Evolutionary conservation across 2,888 invertebrate genomes (phyloP).

Genomic region (Agrypnus murinus): DNA sequence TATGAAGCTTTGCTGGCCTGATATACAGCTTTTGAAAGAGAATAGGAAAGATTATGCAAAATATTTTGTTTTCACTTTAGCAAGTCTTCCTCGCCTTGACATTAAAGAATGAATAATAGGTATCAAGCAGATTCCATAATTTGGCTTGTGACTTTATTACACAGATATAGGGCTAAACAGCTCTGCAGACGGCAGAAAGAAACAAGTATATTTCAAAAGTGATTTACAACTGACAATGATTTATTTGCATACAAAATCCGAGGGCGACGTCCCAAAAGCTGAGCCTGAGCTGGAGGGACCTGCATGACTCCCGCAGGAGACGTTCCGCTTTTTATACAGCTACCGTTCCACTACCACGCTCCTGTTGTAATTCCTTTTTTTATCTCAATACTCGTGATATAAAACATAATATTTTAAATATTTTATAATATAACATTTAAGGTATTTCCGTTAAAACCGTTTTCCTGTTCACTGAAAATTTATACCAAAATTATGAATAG

Average conservation of each 20-base stretch:
- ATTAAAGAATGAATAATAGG: constrained; percentile 49
- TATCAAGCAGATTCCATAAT: constrained; percentile 51
- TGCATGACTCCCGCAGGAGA: constrained; percentile 57
- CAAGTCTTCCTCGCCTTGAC: constrained; percentile 37
- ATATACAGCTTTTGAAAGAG: neutral
- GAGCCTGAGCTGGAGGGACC: constrained; percentile 55
- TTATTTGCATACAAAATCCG: constrained; percentile 64
- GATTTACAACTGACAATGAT: constrained; percentile 67
- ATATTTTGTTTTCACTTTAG: constrained; percentile 46
- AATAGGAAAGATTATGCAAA: constrained; percentile 37
- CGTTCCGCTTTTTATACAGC: constrained; percentile 58
- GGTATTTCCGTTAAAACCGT: neutral
- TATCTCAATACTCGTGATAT: constrained; percentile 43
- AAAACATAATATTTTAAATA: constrained; percentile 36
- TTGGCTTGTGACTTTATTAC: constrained; percentile 55
- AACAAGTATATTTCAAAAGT: constrained; percentile 59
- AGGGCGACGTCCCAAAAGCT: constrained; percentile 59
- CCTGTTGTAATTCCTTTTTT: constrained; percentile 51
- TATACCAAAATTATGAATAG: constrained; percentile 1
- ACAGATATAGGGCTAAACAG: constrained; percentile 54
- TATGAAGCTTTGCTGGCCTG: neutral
- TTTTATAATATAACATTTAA: constrained; percentile 15
- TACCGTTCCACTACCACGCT: constrained; percentile 53
- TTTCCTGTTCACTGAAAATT: neutral
- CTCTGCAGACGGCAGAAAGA: constrained; percentile 52